phyloP scores from a whole-genome alignment of 2,888 invertebrate genomes.

The Leptopilina syphax region DNA sequence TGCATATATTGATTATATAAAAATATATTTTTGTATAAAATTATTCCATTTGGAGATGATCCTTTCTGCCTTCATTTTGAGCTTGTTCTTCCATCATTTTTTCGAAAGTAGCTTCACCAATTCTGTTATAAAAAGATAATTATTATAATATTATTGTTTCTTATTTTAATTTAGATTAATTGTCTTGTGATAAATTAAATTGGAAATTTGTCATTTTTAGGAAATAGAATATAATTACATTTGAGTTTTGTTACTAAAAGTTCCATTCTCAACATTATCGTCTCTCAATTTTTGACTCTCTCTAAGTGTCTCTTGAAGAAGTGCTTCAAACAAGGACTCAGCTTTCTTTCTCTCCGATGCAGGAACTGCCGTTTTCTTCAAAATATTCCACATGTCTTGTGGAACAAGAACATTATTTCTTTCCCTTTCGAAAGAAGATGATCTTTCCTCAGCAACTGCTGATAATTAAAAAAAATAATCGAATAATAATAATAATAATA shows the following conservation, averaged over 20 bases:
- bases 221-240: background rate
- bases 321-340: slow-evolving; percentile 49
- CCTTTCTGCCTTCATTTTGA: background rate
- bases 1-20: no score
- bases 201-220: no score
- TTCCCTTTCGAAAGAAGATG: background rate
- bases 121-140: background rate
- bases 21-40: no score
- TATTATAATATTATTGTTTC: background rate
- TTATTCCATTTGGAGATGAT: background rate
- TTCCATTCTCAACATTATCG: background rate
- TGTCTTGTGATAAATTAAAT: background rate
- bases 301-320: slow-evolving; percentile 47
- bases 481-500: no score
- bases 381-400: slow-evolving; percentile 35
- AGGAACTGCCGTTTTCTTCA: slow-evolving; percentile 5
- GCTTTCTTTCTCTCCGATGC: slow-evolving; percentile 43
- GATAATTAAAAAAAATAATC: no score
- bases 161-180: no score
- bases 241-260: slow-evolving; percentile 39
- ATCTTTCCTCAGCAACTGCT: background rate
- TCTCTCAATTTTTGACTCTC: slow-evolving; percentile 37
- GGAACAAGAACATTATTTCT: background rate
- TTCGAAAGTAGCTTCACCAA: slow-evolving; percentile 26
- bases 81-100: slow-evolving; percentile 4